phyloP scores from a whole-genome alignment of 2,888 invertebrate genomes.

The Amphipyra tragopoginis region DNA sequence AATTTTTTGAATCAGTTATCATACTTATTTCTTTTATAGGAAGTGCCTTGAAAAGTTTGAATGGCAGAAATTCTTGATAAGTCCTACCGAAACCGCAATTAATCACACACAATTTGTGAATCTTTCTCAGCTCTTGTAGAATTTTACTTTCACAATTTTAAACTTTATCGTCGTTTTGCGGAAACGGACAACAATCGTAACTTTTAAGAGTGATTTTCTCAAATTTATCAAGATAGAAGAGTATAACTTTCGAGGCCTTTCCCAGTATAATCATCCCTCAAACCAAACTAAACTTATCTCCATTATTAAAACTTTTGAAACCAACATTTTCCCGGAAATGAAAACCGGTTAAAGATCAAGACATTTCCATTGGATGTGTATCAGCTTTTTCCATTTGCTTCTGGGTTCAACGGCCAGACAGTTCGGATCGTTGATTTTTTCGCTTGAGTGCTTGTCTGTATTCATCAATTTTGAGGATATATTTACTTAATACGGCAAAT shows the following conservation, averaged over 20 bases:
- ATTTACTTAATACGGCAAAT: constrained; percentile 20
- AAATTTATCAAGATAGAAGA: no score
- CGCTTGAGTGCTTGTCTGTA: constrained; percentile 68
- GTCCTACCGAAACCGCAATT: background rate
- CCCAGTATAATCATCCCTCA: background rate
- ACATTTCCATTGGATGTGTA: constrained; percentile 44
- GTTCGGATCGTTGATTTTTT: constrained; percentile 74
- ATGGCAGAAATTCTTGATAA: background rate
- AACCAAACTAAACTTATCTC: constrained; percentile 1
- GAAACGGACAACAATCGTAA: background rate
- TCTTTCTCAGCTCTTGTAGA: constrained; percentile 3
- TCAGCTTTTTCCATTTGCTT: constrained; percentile 58
- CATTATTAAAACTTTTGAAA: constrained; percentile 20
- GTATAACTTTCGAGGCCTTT: background rate
- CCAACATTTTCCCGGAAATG: constrained; percentile 23
- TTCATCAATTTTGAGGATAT: constrained; percentile 51
- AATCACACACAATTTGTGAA: background rate
- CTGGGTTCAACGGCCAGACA: constrained; percentile 81
- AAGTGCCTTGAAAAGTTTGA: background rate
- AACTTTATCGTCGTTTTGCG: background rate
- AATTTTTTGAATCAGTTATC: no score
- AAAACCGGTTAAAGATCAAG: constrained; percentile 35
- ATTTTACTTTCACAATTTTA: constrained; percentile 13
- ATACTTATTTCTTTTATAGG: no score
- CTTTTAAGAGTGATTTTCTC: background rate